Evolutionary conservation across 2,113 vertebrate genomes (phyloP).

Genomic region (Aspiorhynchus laticeps): DNA sequence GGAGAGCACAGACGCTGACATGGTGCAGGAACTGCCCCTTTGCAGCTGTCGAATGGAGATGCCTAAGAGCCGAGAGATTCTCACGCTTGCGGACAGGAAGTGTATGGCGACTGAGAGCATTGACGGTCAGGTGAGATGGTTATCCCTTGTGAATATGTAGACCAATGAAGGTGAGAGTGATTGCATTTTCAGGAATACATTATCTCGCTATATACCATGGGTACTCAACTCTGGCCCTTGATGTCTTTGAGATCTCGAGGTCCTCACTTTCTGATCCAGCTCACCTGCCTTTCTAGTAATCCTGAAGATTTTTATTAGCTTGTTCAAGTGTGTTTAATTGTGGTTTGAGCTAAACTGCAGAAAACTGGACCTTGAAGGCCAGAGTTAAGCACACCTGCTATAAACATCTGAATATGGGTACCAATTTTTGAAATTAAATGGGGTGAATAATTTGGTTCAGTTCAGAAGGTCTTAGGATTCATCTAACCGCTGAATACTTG

Average conservation of each 20-base stretch:
- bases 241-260: neutral
- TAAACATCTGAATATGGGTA: neutral
- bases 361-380: neutral
- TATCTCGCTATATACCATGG: neutral
- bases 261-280: neutral
- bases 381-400: neutral
- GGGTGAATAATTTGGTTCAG: neutral
- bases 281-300: neutral
- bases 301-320: neutral
- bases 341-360: neutral
- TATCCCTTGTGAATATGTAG: neutral
- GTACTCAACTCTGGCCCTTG: neutral
- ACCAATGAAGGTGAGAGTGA: neutral
- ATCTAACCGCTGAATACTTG: neutral
- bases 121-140: slow-evolving; percentile 82
- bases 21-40: slow-evolving; percentile 92
- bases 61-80: slow-evolving; percentile 93
- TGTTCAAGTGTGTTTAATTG: neutral
- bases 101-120: slow-evolving; percentile 97
- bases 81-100: slow-evolving; percentile 92
- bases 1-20: slow-evolving; percentile 76
- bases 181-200: neutral
- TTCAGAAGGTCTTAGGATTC: neutral
- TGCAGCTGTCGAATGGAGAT: slow-evolving; percentile 99
- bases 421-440: neutral